Conservation (phyloP, 1,140 invertebrate species). For the Cryptotermes secundus region DNA sequence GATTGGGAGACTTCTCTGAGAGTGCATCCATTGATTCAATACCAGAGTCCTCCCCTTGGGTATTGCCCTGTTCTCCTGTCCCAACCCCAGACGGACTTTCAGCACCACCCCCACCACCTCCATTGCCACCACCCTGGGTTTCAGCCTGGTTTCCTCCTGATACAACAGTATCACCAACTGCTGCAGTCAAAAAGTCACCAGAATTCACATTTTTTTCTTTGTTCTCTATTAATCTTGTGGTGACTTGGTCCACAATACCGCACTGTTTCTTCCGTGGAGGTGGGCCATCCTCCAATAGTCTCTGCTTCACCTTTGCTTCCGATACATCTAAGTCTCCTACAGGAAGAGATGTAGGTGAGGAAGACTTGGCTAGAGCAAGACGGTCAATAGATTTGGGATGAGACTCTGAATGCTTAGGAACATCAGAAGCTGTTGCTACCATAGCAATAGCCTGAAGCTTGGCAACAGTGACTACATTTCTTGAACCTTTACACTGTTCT, state of each 20-base stretch:
- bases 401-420: neutral
- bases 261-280: conserved; percentile 6
- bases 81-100: conserved; percentile 42
- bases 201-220: conserved; percentile 34
- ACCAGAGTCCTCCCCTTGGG: conserved; percentile 79
- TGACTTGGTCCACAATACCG: conserved; percentile 21
- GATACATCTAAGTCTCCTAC: conserved; percentile 54
- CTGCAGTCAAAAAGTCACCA: neutral
- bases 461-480: conserved; percentile 28
- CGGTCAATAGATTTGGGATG: neutral
- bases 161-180: conserved; percentile 50
- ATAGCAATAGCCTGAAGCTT: conserved; percentile 18
- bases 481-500: conserved; percentile 6
- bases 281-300: conserved; percentile 52
- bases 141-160: neutral
- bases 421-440: neutral
- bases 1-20: conserved; percentile 88
- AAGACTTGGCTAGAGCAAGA: neutral
- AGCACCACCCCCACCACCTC: conserved; percentile 31
- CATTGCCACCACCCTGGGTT: conserved; percentile 38
- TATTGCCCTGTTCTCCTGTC: conserved; percentile 45
- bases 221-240: conserved; percentile 35
- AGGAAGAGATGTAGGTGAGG: conserved; percentile 40
- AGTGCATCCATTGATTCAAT: conserved; percentile 92
- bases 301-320: conserved; percentile 62